Percentiles rank a stretch among this genome's conserved stretches.
Evolutionary conservation across 2,113 vertebrate species (phyloP).

Genomic region (Cryptomyrus ogoouensis): DNA sequence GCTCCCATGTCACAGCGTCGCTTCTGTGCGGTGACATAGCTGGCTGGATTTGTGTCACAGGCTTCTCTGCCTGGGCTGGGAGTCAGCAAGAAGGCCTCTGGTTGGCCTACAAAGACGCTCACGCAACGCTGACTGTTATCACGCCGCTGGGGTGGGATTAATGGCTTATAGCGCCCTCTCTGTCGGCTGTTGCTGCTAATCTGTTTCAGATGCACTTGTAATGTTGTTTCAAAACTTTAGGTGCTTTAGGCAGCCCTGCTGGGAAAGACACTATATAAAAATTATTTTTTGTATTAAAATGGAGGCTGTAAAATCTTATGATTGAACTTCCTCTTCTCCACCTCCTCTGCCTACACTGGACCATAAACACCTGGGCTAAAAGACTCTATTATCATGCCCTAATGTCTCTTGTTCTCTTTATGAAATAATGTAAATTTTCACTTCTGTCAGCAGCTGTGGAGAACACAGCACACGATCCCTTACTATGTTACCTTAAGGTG

Average conservation of each 20-base stretch:
- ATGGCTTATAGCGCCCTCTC: not conserved
- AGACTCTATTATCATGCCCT: not conserved
- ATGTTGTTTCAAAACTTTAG: not conserved
- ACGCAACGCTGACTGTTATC: not conserved
- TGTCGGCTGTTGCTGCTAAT: not conserved
- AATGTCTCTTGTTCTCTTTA: not conserved
- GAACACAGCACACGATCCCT: not conserved
- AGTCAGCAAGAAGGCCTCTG: not conserved
- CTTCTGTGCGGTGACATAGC: too few relatives aligned
- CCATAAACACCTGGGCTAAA: not conserved
- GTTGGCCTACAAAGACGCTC: not conserved
- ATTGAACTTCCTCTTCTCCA: not conserved
- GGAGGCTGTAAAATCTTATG: not conserved
- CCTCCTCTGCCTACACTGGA: not conserved
- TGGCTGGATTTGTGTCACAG: not conserved
- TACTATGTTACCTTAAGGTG: not conserved
- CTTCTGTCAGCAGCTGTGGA: constrained; percentile 5
- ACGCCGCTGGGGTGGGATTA: not conserved
- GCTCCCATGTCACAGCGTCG: too few relatives aligned
- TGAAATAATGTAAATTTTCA: not conserved
- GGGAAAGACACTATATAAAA: not conserved
- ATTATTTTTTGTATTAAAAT: not conserved
- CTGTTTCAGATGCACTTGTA: not conserved
- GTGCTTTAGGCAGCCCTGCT: not conserved
- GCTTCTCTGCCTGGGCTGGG: not conserved